Evolutionary conservation across 1,140 invertebrate species (phyloP).

Genomic region (Pararge aegeria): DNA sequence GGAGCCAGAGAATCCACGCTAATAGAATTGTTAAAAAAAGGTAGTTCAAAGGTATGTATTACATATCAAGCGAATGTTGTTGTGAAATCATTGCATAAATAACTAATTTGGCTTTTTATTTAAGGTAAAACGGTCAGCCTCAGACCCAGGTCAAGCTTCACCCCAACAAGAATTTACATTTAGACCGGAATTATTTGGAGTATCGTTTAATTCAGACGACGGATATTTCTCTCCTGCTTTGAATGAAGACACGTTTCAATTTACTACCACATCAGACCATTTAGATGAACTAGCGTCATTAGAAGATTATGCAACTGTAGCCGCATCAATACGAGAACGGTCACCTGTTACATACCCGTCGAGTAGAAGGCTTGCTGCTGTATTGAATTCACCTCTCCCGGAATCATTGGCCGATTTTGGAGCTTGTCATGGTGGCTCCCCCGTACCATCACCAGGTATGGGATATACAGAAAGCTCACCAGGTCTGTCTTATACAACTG

Average conservation of each 20-base stretch:
- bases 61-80: background rate
- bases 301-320: conserved; percentile 82
- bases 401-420: conserved; percentile 91
- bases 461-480: conserved; percentile 62
- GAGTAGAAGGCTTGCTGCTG: conserved; percentile 86
- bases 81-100: background rate
- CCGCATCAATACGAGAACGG: conserved; percentile 79
- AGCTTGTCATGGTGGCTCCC: conserved; percentile 84
- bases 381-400: conserved; percentile 87
- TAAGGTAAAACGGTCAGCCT: conserved; percentile 80
- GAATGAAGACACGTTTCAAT: conserved; percentile 89
- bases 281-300: conserved; percentile 84
- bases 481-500: conserved; percentile 64
- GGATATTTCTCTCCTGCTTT: conserved; percentile 87
- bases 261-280: conserved; percentile 84
- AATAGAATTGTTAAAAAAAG: conserved; percentile 83
- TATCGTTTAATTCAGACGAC: conserved; percentile 84
- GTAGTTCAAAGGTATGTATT: conserved; percentile 82
- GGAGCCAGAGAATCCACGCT: conserved; percentile 77
- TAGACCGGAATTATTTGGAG: conserved; percentile 82
- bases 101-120: background rate
- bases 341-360: conserved; percentile 83
- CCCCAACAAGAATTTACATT: conserved; percentile 81
- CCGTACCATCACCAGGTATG: conserved; percentile 71
- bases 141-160: conserved; percentile 83